Evolutionary conservation across 2,113 vertebrate species (phyloP).

Genomic region (Melanerpes formicivorus): DNA sequence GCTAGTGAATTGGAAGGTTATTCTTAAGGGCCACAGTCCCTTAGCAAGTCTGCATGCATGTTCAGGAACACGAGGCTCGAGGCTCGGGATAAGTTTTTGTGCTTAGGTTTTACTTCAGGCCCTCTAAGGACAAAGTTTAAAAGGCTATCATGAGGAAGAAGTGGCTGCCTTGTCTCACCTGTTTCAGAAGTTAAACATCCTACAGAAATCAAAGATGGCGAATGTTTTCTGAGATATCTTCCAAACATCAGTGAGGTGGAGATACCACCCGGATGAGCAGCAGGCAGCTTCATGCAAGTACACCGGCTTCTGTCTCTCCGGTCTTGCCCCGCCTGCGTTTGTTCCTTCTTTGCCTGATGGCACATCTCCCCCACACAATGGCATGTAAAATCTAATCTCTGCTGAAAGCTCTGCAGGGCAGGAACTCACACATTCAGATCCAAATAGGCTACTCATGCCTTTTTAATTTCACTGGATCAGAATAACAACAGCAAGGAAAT

Average conservation of each 20-base stretch:
- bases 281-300: slow-evolving; percentile 26
- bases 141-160: neutral
- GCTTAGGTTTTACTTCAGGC: neutral
- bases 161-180: neutral
- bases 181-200: neutral
- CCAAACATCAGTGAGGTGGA: neutral
- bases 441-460: slow-evolving; percentile 60
- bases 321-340: slow-evolving; percentile 47
- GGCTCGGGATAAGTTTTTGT: neutral
- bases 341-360: slow-evolving; percentile 54
- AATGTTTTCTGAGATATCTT: neutral
- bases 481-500: slow-evolving; percentile 54
- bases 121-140: neutral
- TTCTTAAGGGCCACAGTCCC: neutral
- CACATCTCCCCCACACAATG: slow-evolving; percentile 55
- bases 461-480: slow-evolving; percentile 63
- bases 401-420: slow-evolving; percentile 60
- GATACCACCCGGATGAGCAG: slow-evolving; percentile 24
- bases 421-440: slow-evolving; percentile 55
- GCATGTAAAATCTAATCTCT: slow-evolving; percentile 65
- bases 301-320: neutral
- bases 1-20: neutral
- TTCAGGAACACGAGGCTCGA: neutral
- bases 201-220: neutral
- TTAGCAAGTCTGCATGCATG: accelerated